Evolutionary conservation across 2,797 vertebrate genomes (phyloP), one percentile per base, ranked within the genome.

Genomic region (Ctenopoma multispine): DNA sequence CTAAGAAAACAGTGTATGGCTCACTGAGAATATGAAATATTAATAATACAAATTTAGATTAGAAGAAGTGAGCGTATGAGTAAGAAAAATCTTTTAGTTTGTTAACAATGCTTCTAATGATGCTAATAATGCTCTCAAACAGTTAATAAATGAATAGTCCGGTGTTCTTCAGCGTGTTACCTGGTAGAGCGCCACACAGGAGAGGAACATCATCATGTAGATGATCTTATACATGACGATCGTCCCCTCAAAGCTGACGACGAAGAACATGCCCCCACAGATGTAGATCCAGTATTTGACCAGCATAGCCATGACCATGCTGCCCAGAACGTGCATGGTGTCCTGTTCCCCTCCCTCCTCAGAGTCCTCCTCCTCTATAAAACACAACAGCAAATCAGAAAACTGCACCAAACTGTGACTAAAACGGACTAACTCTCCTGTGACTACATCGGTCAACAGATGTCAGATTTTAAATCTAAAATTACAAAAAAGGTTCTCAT

Each of bases 201-300:
- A 97, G 56, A 99, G 96, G 84, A 99, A 97, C 79, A 99, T 94
- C 95, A 99, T 96, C 98, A 99, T 99, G 92, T 99, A 99, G 95
- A 99, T 96, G 92, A 99, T 99, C 94, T 99, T 99, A 94, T 99
- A 99, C 95, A 99, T 96, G 90, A 97, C 98, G 5, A 97, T 96
- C 80, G 91, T 94, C 49, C 97, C 98, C 89, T 99, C 97, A 47
- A 99, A 99, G 95, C 97, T 99, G 93, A 99, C 98, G 2, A 99
- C 94, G 95, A 99, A 99, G 95, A 99, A 99, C 98, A 99, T 99
- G 84, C 97, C 97, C 1, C 98, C 96, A 1, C 97, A 99, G 83
- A 99, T 93, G 29, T 99, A 99, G 92, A 99, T 97, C 98, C 98
- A 99, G 90, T 99, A 99, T 81, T 99, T 99, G 77, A 99, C 92